A percentile compares a stretch with the other conserved stretches of the same genome.
Evolutionary conservation across 2,888 invertebrate genomes (phyloP).

Genomic region (Sarcophaga caerulescens): DNA sequence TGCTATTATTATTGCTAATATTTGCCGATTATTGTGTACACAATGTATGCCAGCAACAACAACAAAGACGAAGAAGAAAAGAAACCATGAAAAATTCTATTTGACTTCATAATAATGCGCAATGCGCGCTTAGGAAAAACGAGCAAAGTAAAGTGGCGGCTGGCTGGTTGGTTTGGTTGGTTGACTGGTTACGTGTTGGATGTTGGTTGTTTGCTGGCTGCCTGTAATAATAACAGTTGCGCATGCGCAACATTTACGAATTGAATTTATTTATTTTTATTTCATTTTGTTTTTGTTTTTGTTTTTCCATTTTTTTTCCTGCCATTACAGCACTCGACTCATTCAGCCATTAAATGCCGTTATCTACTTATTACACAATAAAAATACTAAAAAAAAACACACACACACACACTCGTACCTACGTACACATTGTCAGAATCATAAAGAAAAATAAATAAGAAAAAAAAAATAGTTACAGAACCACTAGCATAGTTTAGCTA

Average conservation of each 20-base stretch:
- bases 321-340: constrained; percentile 68
- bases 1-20: constrained; percentile 10
- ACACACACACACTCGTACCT: constrained; percentile 23
- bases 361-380: constrained; percentile 80
- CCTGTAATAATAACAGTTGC: constrained; percentile 30
- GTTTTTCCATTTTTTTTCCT: constrained; percentile 49
- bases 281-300: constrained; percentile 36
- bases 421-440: too few relatives aligned
- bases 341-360: constrained; percentile 80
- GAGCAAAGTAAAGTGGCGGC: constrained; percentile 4
- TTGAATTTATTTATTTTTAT: constrained; percentile 64
- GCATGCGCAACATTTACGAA: constrained; percentile 65
- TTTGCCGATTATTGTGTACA: constrained; percentile 16
- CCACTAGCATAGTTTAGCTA: constrained; percentile 66
- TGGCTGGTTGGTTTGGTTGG: constrained; percentile 6
- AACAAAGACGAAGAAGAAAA: too few relatives aligned
- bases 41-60: constrained; percentile 43
- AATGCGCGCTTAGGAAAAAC: constrained; percentile 22
- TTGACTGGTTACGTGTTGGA: constrained; percentile 7
- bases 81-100: constrained; percentile 66
- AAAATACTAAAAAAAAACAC: constrained; percentile 70
- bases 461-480: constrained; percentile 60
- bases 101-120: constrained; percentile 58
- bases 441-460: not conserved
- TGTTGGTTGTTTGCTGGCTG: constrained; percentile 25